These are phyloP conservation scores for Ornithorhynchus anatinus DNA, from an alignment of 2,113 vertebrate species.

Conservation along the genomic window DNA sequence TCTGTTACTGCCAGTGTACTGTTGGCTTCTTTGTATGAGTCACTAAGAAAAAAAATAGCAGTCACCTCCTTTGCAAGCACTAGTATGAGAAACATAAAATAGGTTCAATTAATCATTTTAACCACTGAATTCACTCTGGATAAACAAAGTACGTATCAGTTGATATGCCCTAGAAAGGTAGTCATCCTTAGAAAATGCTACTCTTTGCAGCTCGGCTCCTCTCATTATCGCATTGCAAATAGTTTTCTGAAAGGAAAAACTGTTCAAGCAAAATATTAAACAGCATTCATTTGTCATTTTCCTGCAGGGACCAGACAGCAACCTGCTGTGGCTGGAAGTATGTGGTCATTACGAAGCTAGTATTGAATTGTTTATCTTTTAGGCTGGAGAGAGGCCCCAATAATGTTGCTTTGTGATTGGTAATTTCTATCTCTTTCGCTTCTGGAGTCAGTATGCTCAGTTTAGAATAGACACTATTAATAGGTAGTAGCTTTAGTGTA, in stretches of 20 bases:
- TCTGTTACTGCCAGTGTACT: constrained; percentile 56
- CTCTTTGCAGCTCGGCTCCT: constrained; percentile 60
- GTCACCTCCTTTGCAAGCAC: constrained; percentile 56
- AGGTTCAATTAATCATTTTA: constrained; percentile 76
- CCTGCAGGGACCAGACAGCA: constrained; percentile 50
- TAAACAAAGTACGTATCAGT: constrained; percentile 69
- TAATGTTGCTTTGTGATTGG: constrained; percentile 45
- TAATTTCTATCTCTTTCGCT: constrained; percentile 56
- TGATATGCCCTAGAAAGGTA: constrained; percentile 66
- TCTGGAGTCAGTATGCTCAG: constrained; percentile 18
- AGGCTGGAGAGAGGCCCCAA: constrained; percentile 20
- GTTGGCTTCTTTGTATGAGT: constrained; percentile 46
- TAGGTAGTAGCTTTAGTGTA: neutral
- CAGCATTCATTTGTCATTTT: constrained; percentile 75
- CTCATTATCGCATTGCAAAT: constrained; percentile 70
- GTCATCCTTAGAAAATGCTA: constrained; percentile 64
- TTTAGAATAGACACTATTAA: constrained; percentile 33
- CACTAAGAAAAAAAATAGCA: constrained; percentile 60
- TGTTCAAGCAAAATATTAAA: constrained; percentile 75
- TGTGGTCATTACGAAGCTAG: constrained; percentile 60
- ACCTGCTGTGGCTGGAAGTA: constrained; percentile 62
- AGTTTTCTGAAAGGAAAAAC: constrained; percentile 73
- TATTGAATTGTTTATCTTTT: constrained; percentile 62
- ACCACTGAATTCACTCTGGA: constrained; percentile 66
- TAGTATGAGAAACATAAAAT: constrained; percentile 69